A percentile compares a stretch with the other conserved stretches of the same genome.
Evolutionary conservation across 2,113 vertebrate species (phyloP).

Genomic region (Petromus typicus): DNA sequence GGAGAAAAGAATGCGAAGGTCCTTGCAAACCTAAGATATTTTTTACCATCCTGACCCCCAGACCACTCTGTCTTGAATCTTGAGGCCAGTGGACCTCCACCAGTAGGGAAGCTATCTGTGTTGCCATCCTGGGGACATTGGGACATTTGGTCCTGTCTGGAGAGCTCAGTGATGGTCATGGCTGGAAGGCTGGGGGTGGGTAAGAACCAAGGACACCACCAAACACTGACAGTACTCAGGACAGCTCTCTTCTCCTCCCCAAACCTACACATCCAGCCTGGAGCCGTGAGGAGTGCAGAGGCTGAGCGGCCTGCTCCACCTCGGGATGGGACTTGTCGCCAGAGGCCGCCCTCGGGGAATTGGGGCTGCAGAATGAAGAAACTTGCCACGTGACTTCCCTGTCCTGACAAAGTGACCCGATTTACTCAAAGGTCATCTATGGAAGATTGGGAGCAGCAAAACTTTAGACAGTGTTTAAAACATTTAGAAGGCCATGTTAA

Average conservation of each 20-base stretch:
- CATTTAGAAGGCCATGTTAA: neutral
- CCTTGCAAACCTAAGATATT: neutral
- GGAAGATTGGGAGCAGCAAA: neutral
- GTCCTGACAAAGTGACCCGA: neutral
- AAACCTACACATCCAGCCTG: neutral
- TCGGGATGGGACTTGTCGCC: neutral
- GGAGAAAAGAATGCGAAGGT: neutral
- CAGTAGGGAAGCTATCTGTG: neutral
- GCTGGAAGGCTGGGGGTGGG: neutral
- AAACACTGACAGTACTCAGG: neutral
- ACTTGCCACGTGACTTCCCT: neutral
- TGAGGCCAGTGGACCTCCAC: neutral
- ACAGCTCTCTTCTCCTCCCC: neutral
- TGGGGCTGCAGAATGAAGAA: neutral
- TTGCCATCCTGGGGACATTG: no score
- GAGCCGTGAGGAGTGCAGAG: fast-evolving
- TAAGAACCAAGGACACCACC: neutral
- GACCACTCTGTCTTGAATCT: neutral
- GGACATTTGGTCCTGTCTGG: neutral
- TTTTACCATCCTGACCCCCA: neutral
- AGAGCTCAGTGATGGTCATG: neutral
- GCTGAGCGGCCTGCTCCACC: neutral
- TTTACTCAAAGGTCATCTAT: neutral
- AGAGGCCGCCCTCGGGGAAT: neutral
- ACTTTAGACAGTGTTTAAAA: neutral